These are phyloP conservation scores for Tenthredo distinguenda DNA, from an alignment of 2,888 invertebrate genomes.

Conservation along the genomic window DNA sequence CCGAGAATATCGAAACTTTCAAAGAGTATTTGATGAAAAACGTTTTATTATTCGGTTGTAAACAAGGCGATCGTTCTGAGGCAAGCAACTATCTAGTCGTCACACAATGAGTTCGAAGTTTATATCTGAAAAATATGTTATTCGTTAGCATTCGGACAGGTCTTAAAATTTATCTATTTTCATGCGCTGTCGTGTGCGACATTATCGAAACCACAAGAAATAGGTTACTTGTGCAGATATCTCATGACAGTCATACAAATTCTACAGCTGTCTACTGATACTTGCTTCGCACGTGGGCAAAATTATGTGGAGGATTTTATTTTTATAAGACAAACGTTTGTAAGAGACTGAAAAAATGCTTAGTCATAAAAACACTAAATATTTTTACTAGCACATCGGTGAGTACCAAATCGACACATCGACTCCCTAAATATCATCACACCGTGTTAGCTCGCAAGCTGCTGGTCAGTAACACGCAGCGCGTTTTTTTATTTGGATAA, in stretches of 20 bases:
- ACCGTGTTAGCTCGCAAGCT: background rate
- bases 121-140: too few species aligned
- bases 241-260: background rate
- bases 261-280: background rate
- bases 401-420: background rate
- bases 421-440: background rate
- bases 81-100: too few species aligned
- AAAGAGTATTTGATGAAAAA: too few species aligned
- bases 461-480: too few species aligned
- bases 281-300: background rate
- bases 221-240: background rate
- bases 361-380: background rate
- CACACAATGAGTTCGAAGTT: too few species aligned
- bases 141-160: too few species aligned
- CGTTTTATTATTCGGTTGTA: too few species aligned
- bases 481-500: too few species aligned
- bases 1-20: too few species aligned
- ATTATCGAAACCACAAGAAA: too few species aligned
- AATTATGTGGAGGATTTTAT: background rate
- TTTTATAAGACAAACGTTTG: background rate
- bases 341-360: background rate
- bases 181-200: background rate
- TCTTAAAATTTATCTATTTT: background rate
- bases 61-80: too few species aligned
- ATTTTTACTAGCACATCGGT: background rate